Evolutionary conservation across 2,797 vertebrate genomes (phyloP).

Genomic region (Thunnus albacares): DNA sequence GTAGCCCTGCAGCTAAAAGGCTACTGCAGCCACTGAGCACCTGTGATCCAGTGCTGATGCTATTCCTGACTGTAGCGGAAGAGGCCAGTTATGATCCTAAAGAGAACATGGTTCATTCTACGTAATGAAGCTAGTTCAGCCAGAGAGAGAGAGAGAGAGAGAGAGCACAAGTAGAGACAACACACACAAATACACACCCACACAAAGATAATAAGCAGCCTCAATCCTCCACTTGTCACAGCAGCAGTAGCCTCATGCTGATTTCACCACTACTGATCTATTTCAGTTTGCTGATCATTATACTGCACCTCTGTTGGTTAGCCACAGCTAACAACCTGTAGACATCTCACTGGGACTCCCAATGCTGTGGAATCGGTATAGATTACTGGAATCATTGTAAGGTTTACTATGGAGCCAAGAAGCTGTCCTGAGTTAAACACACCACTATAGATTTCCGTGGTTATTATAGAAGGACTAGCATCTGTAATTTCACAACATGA

Average conservation of each 20-base stretch:
- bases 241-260: constrained; percentile 54
- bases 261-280: constrained; percentile 54
- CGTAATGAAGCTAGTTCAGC: constrained; percentile 56
- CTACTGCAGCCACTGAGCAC: constrained; percentile 43
- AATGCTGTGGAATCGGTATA: constrained; percentile 9
- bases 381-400: constrained; percentile 33
- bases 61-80: constrained; percentile 32
- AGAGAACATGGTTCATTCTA: constrained; percentile 31
- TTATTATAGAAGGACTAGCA: constrained; percentile 17
- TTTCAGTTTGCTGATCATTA: constrained; percentile 66
- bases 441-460: neutral
- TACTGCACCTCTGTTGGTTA: constrained; percentile 49
- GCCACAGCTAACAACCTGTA: constrained; percentile 53
- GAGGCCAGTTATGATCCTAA: constrained; percentile 34
- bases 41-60: constrained; percentile 60
- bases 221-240: constrained; percentile 54
- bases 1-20: constrained; percentile 46
- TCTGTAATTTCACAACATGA: constrained; percentile 17
- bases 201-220: constrained; percentile 55
- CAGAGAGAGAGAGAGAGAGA: constrained; percentile 18
- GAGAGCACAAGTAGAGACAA: neutral
- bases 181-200: constrained; percentile 19
- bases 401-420: constrained; percentile 30
- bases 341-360: constrained; percentile 32
- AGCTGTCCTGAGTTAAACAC: neutral